phyloP scores from a whole-genome alignment of 2,888 invertebrate genomes.

The Teinopalpus imperialis region DNA sequence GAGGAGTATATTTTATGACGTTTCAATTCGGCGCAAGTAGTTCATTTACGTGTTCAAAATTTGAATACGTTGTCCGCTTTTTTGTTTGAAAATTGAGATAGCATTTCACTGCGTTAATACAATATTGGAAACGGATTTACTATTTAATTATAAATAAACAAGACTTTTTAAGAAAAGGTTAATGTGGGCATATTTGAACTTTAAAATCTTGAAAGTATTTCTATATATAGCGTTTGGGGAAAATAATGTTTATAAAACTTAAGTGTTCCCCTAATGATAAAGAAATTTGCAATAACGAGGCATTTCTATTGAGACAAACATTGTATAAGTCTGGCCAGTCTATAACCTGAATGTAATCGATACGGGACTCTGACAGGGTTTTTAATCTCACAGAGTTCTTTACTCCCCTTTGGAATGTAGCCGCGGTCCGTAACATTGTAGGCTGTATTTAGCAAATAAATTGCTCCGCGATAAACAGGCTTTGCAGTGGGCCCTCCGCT shows the following conservation, averaged over 20 bases:
- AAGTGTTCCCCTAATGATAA: no score
- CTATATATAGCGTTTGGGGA: no score
- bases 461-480: constrained; percentile 67
- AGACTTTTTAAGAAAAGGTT: no score
- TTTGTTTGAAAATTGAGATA: constrained; percentile 28
- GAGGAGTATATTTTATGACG: constrained; percentile 53
- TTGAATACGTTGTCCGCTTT: constrained; percentile 36
- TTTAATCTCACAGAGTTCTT: constrained; percentile 63
- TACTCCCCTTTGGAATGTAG: constrained; percentile 67
- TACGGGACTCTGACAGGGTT: constrained; percentile 41
- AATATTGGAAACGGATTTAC: no score
- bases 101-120: no score
- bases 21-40: constrained; percentile 54
- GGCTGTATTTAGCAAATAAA: constrained; percentile 72
- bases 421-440: constrained; percentile 54
- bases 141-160: no score
- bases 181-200: no score
- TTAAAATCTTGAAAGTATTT: no score
- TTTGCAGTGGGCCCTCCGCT: constrained; percentile 48
- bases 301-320: no score
- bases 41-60: constrained; percentile 35
- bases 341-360: constrained; percentile 18
- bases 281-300: no score
- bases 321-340: no score
- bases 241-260: no score